Conservation (phyloP, 2,888 invertebrate species). For the Pycnomerus fuliginosus region DNA sequence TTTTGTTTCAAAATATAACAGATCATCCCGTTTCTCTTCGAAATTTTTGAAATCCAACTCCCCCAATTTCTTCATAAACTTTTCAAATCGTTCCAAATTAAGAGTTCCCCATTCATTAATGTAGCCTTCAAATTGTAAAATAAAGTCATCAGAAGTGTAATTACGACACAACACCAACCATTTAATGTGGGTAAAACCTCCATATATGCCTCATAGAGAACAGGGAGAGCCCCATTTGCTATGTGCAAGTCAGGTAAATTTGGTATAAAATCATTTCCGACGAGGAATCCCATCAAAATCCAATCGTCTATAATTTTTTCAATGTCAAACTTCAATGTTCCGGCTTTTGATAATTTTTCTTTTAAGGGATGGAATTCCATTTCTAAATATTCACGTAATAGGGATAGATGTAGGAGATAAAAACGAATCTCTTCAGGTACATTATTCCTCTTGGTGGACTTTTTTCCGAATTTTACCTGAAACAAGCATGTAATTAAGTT, state of each 20-base stretch:
- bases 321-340: slow-evolving; percentile 74
- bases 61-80: slow-evolving; percentile 75
- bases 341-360: slow-evolving; percentile 59
- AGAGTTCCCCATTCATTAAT: slow-evolving; percentile 88
- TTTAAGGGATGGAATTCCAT: slow-evolving; percentile 81
- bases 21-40: slow-evolving; percentile 73
- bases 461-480: slow-evolving; percentile 74
- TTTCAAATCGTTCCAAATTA: slow-evolving; percentile 80
- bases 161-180: too few relatives aligned
- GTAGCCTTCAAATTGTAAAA: slow-evolving; percentile 67
- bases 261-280: slow-evolving; percentile 98
- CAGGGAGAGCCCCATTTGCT: slow-evolving; percentile 81
- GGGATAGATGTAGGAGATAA: slow-evolving; percentile 86
- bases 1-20: slow-evolving; percentile 81
- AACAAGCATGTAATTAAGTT: slow-evolving; percentile 36
- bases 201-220: slow-evolving; percentile 86
- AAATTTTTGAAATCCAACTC: slow-evolving; percentile 75
- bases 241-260: slow-evolving; percentile 95
- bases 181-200: slow-evolving; percentile 80
- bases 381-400: slow-evolving; percentile 90
- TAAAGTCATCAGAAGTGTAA: too few relatives aligned
- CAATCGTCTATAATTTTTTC: slow-evolving; percentile 96
- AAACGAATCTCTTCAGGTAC: slow-evolving; percentile 90
- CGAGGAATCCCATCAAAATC: slow-evolving; percentile 93
- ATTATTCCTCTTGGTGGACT: slow-evolving; percentile 63